These are phyloP conservation scores for Luehdorfia chinensis DNA, from an alignment of 1,140 invertebrate species.

Conservation along the genomic window DNA sequence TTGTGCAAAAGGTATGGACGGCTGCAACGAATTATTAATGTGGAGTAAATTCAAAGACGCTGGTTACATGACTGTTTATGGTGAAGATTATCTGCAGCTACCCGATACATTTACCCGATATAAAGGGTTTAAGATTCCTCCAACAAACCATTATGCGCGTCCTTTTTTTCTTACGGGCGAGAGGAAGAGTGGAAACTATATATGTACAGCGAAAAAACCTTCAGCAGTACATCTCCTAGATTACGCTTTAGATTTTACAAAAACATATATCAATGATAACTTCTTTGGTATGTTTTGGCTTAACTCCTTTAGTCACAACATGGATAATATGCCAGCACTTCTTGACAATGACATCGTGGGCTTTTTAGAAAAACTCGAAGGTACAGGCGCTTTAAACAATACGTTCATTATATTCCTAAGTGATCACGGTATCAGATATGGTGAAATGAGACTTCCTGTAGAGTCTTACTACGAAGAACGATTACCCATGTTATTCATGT, in stretches of 20 bases:
- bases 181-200: constrained; percentile 45
- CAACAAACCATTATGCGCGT: constrained; percentile 86
- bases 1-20: constrained; percentile 77
- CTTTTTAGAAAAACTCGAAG: constrained; percentile 75
- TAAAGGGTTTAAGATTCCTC: constrained; percentile 61
- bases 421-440: constrained; percentile 93
- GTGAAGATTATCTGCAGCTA: constrained; percentile 60
- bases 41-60: constrained; percentile 62
- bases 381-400: constrained; percentile 75
- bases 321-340: constrained; percentile 56
- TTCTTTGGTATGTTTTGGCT: constrained; percentile 86
- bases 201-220: constrained; percentile 77
- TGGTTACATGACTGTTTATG: constrained; percentile 67
- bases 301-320: constrained; percentile 83
- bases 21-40: constrained; percentile 53
- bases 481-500: constrained; percentile 87
- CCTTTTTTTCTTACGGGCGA: constrained; percentile 82
- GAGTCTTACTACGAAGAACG: constrained; percentile 90
- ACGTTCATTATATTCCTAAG: constrained; percentile 85
- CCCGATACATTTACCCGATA: constrained; percentile 63
- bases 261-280: constrained; percentile 76
- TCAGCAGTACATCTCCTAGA: constrained; percentile 79
- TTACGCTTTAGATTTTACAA: constrained; percentile 80
- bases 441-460: constrained; percentile 82
- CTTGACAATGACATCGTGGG: constrained; percentile 76